phyloP scores from a whole-genome alignment of 2,888 invertebrate species.

The Mesorhabditis belari region DNA sequence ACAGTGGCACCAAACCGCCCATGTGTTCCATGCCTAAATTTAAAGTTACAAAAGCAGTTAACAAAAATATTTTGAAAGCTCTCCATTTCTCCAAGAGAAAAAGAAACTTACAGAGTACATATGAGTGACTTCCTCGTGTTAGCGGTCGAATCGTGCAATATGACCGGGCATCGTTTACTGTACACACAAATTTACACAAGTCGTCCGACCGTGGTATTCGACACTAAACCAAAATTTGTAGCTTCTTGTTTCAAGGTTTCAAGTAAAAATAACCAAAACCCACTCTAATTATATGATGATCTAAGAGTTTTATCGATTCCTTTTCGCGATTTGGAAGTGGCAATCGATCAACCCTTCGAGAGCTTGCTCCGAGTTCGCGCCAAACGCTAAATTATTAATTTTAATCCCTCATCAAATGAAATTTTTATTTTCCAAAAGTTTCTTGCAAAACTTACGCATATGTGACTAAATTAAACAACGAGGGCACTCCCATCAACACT shows the following conservation, averaged over 20 bases:
- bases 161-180: conserved; percentile 78
- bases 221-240: conserved; percentile 63
- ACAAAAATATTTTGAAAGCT: not conserved
- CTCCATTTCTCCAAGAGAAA: not conserved
- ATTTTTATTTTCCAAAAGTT: not conserved
- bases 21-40: conserved; percentile 68
- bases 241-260: not conserved
- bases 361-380: conserved; percentile 29
- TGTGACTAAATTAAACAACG: conserved; percentile 70
- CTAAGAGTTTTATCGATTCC: conserved; percentile 26
- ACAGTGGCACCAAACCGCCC: conserved; percentile 86
- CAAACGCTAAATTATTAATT: conserved; percentile 56
- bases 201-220: conserved; percentile 84
- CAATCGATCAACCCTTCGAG: conserved; percentile 64
- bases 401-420: conserved; percentile 12
- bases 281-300: conserved; percentile 78
- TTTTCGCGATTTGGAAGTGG: conserved; percentile 72
- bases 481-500: conserved; percentile 69
- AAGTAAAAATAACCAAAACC: conserved; percentile 41
- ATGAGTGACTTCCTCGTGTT: conserved; percentile 51
- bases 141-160: conserved; percentile 82
- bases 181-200: conserved; percentile 83
- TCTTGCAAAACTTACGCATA: conserved; percentile 22
- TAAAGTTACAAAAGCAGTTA: not conserved
- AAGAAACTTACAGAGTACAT: conserved; percentile 62